Base-by-base conservation (phyloP, 2,888 invertebrate species). In the Nomada goodeniana region DNA sequence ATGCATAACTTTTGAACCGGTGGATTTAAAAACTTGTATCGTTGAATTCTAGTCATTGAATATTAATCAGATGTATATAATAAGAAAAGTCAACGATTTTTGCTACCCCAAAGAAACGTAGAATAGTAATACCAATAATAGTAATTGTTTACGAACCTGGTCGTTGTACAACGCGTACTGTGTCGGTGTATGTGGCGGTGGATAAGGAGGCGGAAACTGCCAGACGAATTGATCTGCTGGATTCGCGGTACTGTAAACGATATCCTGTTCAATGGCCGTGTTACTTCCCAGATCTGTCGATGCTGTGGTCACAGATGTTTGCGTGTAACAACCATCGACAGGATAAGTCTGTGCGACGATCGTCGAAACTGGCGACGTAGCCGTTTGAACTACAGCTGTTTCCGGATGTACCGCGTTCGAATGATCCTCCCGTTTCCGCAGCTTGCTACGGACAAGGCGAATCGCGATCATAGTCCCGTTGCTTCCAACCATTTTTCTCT, bases 371-470 rank as follows among this genome's bases (percentile, higher is more conserved):
- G 80, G 83, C 79, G 87, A 78, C 53, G 95, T 94, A 89, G 95
- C 95, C 90, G 96, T 95, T 92, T 95, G 95, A 86, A 96, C 95
- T 59, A 95, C 94, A 85, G 96, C 80, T 23, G 83, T 61, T 55
- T 88, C 87, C 44, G 87, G 87, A 73, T 88, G 87, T 29, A 88
- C 87, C 11, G 80, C 70, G 13, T 96, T 95, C 80, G 96, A 96
- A 91, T 96, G 96, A 89, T 89, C 97, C 94, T 97, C 97, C 90
- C 97, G 96, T 95, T 97, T 97, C 93, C 97, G 96, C 95, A 97
- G 96, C 95, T 97, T 97, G 95, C 97, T 97, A 96, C 97, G 97
- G 95, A 97, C 97, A 96, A 97, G 96, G 95, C 97, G 97, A 94
- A 97, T 97, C 94, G 97, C 97, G 95, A 97, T 96, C 96, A 97